Percentiles rank a stretch among this genome's conserved stretches.
Evolutionary conservation across 2,797 vertebrate genomes (phyloP).

Genomic region (Etheostoma perlongum): DNA sequence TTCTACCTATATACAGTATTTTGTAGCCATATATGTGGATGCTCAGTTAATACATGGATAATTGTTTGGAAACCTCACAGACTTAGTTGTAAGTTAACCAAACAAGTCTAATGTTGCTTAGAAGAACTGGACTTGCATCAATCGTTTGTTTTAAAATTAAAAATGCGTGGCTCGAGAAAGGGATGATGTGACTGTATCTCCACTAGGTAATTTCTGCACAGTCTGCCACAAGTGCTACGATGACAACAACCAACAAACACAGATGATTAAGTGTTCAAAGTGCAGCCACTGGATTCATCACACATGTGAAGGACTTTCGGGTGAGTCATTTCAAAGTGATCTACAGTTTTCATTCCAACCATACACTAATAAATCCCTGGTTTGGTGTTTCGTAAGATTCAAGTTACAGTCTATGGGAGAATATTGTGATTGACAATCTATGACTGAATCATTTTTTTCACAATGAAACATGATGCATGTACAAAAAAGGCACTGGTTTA

Average conservation of each 20-base stretch:
- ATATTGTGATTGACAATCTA: neutral
- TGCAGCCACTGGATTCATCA: constrained; percentile 93
- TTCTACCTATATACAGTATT: neutral
- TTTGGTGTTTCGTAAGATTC: constrained; percentile 8
- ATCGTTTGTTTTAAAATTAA: neutral
- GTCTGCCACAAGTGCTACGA: constrained; percentile 91
- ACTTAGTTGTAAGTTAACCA: neutral
- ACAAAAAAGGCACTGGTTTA: neutral
- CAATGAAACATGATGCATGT: neutral
- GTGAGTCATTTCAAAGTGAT: constrained; percentile 71
- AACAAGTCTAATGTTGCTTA: neutral
- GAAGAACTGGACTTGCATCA: neutral
- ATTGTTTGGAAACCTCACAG: neutral
- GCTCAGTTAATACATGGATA: neutral
- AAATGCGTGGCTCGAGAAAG: neutral
- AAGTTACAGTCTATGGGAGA: neutral
- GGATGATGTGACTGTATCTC: constrained; percentile 17
- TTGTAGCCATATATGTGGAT: neutral
- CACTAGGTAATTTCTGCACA: constrained; percentile 90
- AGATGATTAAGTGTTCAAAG: constrained; percentile 90
- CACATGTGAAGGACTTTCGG: constrained; percentile 91
- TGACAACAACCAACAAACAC: constrained; percentile 83
- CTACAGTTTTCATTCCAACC: neutral
- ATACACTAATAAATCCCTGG: neutral
- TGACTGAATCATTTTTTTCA: neutral